Base-by-base conservation (phyloP, 1,140 invertebrate genomes). In the Micrasema longulum region DNA sequence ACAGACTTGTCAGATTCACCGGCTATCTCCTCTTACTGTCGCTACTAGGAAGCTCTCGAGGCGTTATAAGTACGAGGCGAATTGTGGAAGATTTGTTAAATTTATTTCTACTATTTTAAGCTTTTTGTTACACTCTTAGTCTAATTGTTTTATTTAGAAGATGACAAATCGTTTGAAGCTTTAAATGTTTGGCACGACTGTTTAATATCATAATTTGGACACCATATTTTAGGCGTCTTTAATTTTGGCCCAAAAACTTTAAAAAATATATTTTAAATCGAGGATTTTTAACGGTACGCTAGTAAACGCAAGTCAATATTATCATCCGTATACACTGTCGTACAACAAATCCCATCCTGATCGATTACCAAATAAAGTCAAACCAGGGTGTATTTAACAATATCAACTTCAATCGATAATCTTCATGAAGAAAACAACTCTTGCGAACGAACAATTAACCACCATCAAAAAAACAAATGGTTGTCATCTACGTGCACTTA, bases 151-250 rank as follows among this genome's bases (percentile, higher is more conserved):
- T 16, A 50, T 50, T 5, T 22, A 50, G 47, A 14, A 16, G 47
- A 20, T 18, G 47, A n/a, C 16, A 50, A 50, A 22, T 18, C 31
- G 7, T 7, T 57, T n/a, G 18, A 14, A 31, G 23, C 9, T n/a
- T 36, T 14, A 57, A 16, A 57, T 14, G 23, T 57, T 57, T 57
- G 53, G 53, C 53, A 57, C 50, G 11, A 53, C 53, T 57, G 26
- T 57, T 57, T 14, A 57, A 11, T 57, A 57, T 57, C 53, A 57
- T 36, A 57, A 57, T n/a, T 57, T 57, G 31, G 53, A 57, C 53
- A 57, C 53, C 53, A 57, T 57, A 57, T 57, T 57, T 57, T 35
- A n/a, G n/a, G n/a, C n/a, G n/a, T n/a, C n/a, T n/a, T n/a, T n/a
- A 45, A 5, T 45, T 12, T 45, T 45, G 41, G 12, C 12, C 41